Evolutionary conservation across 2,888 invertebrate species (phyloP).

Genomic region (Pristionchus maxplancki): DNA sequence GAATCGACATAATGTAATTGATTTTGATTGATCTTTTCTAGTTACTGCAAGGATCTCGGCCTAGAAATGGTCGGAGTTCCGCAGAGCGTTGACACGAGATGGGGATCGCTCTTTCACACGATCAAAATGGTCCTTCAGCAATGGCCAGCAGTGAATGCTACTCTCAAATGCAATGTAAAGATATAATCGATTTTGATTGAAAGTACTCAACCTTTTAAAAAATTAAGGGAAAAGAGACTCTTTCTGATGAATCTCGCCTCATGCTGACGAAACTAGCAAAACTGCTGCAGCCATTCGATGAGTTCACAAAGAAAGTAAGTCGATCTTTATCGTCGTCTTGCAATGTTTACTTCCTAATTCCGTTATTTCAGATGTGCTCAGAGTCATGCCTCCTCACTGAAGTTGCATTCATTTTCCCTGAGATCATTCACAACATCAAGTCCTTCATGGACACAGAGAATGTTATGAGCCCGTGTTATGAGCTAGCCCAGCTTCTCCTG

Average conservation of each 20-base stretch:
- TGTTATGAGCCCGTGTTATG: neutral
- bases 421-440: neutral
- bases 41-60: neutral
- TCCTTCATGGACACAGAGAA: neutral
- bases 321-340: too few species aligned
- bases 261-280: neutral
- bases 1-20: too few species aligned
- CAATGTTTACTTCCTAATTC: neutral
- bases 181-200: too few species aligned
- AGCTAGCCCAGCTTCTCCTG: neutral
- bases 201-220: too few species aligned
- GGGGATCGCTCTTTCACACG: slow-evolving; percentile 2
- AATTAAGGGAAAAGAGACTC: neutral
- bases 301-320: neutral
- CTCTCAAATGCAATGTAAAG: neutral
- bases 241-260: neutral
- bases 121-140: neutral
- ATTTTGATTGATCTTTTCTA: neutral
- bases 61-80: neutral
- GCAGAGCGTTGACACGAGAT: neutral
- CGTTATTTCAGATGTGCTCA: neutral
- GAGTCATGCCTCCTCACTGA: neutral
- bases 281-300: neutral
- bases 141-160: neutral
- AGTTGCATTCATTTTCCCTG: slow-evolving; percentile 1